phyloP scores from a whole-genome alignment of 2,797 vertebrate species.

The Vireo griseus region DNA sequence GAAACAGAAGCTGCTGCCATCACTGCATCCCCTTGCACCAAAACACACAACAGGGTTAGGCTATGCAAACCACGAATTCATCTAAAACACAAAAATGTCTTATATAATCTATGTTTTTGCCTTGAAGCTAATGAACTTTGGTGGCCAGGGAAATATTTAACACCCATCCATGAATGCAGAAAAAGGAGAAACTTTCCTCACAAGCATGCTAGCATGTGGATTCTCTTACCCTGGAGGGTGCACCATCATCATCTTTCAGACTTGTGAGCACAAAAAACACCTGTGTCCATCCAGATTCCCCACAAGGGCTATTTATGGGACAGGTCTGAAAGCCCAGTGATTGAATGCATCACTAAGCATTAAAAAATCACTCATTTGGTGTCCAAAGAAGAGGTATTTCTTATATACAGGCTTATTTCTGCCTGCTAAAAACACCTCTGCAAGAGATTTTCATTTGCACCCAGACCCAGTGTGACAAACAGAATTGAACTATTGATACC shows the following conservation, averaged over 20 bases:
- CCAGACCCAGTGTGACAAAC: not conserved
- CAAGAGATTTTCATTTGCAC: not conserved
- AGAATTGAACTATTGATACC: not conserved
- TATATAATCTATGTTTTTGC: not conserved
- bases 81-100: not conserved
- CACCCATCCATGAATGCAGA: accelerated
- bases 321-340: not conserved
- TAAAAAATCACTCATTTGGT: not conserved
- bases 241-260: not conserved
- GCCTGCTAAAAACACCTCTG: not conserved
- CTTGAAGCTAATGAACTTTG: not conserved
- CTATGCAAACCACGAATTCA: not conserved
- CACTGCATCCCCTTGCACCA: not conserved
- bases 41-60: not conserved
- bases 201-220: not conserved
- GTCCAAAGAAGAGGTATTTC: not conserved
- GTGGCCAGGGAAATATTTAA: not conserved
- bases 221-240: not conserved
- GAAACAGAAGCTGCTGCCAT: not conserved
- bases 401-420: not conserved
- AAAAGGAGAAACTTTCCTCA: not conserved
- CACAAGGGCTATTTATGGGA: not conserved
- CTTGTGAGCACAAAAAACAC: not conserved
- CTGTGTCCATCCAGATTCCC: not conserved
- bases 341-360: not conserved